These are phyloP conservation scores for Trachythela sp. DNA, from an alignment of 64 coral and sea anemone genomes.

Conservation along the genomic window DNA sequence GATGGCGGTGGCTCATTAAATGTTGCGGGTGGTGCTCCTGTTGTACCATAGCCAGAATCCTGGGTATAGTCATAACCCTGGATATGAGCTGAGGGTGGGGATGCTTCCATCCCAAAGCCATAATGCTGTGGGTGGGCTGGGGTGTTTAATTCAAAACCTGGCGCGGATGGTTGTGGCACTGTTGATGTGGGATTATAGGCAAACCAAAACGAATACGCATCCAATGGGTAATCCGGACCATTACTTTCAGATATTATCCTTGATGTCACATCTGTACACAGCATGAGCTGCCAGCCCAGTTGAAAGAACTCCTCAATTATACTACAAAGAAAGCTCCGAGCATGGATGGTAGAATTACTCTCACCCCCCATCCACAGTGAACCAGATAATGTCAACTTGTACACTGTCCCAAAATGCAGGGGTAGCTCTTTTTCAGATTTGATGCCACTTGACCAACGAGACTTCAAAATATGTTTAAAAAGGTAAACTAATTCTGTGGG, in stretches of 20 bases:
- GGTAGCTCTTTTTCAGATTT: background rate
- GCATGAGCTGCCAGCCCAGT: background rate
- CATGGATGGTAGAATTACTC: background rate
- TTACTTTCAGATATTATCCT: background rate
- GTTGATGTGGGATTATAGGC: background rate
- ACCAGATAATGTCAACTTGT: background rate
- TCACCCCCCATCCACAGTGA: background rate
- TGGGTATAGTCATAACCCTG: too few species aligned
- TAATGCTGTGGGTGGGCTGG: background rate
- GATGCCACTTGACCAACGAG: background rate
- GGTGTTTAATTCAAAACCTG: background rate
- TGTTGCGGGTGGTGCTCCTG: too few species aligned
- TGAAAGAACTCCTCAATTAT: background rate
- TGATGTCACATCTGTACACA: background rate
- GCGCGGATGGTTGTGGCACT: background rate
- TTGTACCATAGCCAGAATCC: too few species aligned
- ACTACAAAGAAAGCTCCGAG: background rate
- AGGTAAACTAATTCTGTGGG: slow-evolving; percentile 54
- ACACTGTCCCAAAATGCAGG: background rate
- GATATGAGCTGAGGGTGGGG: too few species aligned
- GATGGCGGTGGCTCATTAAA: too few species aligned
- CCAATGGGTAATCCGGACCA: background rate
- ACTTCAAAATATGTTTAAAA: background rate
- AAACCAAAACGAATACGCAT: background rate
- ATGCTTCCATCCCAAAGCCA: too few species aligned